Evolutionary conservation across 2,888 invertebrate genomes (phyloP), one percentile per base, ranked within the genome.

Genomic region (Branchinecta sandiegonensis): DNA sequence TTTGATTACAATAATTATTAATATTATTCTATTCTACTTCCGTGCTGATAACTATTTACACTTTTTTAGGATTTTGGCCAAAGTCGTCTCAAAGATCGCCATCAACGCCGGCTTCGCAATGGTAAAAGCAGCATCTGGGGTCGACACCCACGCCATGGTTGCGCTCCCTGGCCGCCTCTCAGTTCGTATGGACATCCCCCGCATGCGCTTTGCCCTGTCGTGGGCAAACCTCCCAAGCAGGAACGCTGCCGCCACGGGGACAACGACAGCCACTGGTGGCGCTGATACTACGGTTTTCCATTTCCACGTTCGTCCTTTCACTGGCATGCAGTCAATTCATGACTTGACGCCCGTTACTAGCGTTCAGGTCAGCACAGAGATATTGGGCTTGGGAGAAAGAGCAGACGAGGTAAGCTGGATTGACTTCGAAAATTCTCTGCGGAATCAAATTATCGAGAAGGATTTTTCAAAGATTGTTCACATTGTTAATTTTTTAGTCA

Each of bases 221-320:
- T 68, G 67, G 67, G 67, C 47, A 63, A 66, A 66, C 14, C 65
- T 56, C n/a, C 63, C 67, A 10, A 37, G 37, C 5, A 37, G 37
- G 0, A 56, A 56, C 10, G 8, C 56, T 56, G 56, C 56, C 17
- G 56, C 56, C 1, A 37, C 37, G 5, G 37, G 37, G 37, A 37
- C 37, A 37, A 37, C 37, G 4, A 56, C 56, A 14, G 17, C 56
- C 8, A 8, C 56, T 14, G 56, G 17, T n/a, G 48, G 47, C 13
- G 68, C 47, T 14, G 47, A 67, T 65, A 69, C 46, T 47, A 65
- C 69, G n/a, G 56, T 67, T 11, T 68, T 47, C 14, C 68, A 69
- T 14, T 69, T 64, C 46, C 69, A 37, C 12, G 69, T 69, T 23
- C 67, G 68, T 13, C 69, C 69, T 11, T 69, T 68, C 50, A 69